Percentiles rank a stretch among this genome's conserved stretches.
phyloP scores from a whole-genome alignment of 2,888 invertebrate species.

The Glaucopsyche alexis region DNA sequence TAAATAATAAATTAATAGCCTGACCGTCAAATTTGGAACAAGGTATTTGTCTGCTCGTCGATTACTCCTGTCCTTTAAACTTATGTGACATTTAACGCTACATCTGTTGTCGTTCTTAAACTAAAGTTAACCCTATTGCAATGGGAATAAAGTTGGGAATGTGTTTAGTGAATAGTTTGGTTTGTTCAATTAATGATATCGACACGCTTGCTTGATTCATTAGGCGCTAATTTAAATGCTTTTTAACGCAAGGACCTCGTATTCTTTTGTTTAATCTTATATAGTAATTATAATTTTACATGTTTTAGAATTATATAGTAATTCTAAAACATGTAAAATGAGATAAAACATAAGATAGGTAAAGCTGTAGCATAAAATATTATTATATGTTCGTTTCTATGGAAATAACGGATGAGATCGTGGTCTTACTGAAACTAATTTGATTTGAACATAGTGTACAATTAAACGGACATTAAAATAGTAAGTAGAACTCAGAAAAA shows the following conservation, averaged over 20 bases:
- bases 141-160: background rate
- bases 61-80: conserved; percentile 28
- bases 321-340: background rate
- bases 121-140: background rate
- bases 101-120: background rate
- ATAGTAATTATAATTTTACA: background rate
- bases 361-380: background rate
- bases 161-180: conserved; percentile 12
- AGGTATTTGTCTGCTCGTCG: conserved; percentile 24
- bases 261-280: background rate
- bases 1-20: background rate
- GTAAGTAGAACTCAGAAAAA: too few relatives aligned
- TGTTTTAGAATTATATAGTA: background rate
- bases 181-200: conserved; percentile 40
- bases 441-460: too few relatives aligned
- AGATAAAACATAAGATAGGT: background rate
- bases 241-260: background rate
- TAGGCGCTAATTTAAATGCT: conserved; percentile 34
- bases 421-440: too few relatives aligned
- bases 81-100: conserved; percentile 27
- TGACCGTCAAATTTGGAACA: conserved; percentile 20
- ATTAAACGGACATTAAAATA: too few relatives aligned
- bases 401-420: too few relatives aligned
- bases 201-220: conserved; percentile 40
- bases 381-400: background rate